Conservation (phyloP, 2,888 invertebrate species). For the Macrophya alboannulata region DNA sequence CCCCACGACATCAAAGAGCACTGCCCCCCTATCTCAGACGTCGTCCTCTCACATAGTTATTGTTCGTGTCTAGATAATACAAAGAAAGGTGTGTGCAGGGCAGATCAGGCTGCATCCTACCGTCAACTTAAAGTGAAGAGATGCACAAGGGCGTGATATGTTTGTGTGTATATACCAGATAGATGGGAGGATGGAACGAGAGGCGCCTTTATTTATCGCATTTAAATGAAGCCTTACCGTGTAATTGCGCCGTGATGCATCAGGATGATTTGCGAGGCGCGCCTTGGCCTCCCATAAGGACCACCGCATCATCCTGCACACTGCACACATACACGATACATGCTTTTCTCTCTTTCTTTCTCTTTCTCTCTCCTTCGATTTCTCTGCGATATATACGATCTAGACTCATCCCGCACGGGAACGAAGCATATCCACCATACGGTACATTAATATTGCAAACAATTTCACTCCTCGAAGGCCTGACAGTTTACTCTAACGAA, state of each 20-base stretch:
- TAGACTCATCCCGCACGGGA: neutral
- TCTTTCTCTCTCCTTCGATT: conserved; percentile 3
- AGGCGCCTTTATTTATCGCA: conserved; percentile 77
- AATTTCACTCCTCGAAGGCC: neutral
- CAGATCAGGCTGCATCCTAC: neutral
- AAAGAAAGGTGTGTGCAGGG: neutral
- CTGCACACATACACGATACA: neutral
- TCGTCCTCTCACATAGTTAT: neutral
- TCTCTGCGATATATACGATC: neutral
- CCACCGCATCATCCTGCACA: conserved; percentile 31
- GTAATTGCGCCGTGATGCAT: conserved; percentile 79
- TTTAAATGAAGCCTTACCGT: conserved; percentile 79
- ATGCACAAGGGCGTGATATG: neutral
- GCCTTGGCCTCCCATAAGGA: conserved; percentile 35
- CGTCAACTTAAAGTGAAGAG: conserved; percentile 17
- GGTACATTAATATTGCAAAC: neutral
- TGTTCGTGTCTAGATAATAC: neutral
- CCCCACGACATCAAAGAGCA: conserved; percentile 76
- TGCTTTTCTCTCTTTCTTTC: conserved; percentile 4
- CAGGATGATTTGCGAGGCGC: conserved; percentile 77
- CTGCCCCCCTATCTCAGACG: conserved; percentile 38
- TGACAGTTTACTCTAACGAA: neutral
- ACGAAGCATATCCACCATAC: neutral
- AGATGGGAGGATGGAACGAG: conserved; percentile 66
- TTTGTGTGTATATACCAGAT: neutral